phyloP scores from a whole-genome alignment of 2,797 vertebrate species.

The Anolis apletophallus region DNA sequence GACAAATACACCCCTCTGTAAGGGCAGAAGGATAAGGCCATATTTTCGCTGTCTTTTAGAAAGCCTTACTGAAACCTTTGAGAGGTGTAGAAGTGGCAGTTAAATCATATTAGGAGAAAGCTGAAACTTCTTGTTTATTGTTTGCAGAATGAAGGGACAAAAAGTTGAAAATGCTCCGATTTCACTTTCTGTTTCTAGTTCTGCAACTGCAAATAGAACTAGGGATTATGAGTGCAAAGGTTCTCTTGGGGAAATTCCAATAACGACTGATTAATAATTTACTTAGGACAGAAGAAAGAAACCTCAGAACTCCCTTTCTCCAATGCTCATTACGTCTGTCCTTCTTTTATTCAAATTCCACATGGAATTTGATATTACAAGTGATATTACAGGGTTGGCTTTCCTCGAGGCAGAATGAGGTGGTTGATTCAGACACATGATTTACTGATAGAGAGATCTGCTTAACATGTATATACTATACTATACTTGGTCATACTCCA shows the following conservation, averaged over 20 bases:
- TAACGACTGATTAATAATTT: not conserved
- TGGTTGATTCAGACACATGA: not conserved
- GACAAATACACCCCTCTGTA: not conserved
- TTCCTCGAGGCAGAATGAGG: not conserved
- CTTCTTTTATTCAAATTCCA: not conserved
- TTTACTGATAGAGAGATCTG: not conserved
- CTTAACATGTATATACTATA: not conserved
- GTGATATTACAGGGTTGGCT: not conserved
- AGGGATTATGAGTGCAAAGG: not conserved
- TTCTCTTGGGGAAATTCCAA: not conserved
- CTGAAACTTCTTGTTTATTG: no score
- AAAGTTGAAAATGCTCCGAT: not conserved
- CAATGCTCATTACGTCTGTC: not conserved
- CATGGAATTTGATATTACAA: not conserved
- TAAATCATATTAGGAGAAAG: not conserved
- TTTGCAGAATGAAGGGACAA: not conserved
- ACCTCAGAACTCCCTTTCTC: not conserved
- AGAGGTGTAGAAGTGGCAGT: not conserved
- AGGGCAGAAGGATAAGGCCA: no score
- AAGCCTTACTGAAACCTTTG: not conserved
- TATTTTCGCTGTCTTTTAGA: not conserved
- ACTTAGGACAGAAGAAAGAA: not conserved
- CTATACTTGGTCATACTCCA: no score
- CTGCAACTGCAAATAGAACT: not conserved
- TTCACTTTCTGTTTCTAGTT: conserved; percentile 8